A percentile compares a stretch with the other conserved stretches of the same genome.
Conservation (phyloP, 1,140 invertebrate genomes). For the Phymorhynchus buccinoides region DNA sequence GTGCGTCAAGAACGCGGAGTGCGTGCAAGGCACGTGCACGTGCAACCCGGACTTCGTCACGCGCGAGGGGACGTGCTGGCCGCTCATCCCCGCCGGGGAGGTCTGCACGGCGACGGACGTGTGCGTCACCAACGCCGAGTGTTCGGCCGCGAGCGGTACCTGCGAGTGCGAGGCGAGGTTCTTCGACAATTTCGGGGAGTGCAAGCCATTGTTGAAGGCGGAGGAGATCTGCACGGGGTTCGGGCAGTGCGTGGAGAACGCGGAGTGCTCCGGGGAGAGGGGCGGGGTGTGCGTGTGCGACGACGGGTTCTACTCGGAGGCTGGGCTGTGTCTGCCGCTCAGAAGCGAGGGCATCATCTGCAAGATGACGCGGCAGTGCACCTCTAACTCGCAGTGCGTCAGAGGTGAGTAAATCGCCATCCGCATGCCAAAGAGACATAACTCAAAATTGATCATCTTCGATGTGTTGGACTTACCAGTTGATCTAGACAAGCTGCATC, state of each 20-base stretch:
- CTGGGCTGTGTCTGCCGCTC: neutral
- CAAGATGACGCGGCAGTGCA: slow-evolving; percentile 25
- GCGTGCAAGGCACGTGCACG: slow-evolving; percentile 18
- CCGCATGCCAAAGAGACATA: too few relatives aligned
- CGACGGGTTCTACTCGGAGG: slow-evolving; percentile 16
- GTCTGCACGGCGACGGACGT: neutral
- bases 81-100: neutral
- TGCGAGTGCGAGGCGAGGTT: slow-evolving; percentile 23
- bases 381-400: slow-evolving; percentile 28
- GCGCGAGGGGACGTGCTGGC: neutral
- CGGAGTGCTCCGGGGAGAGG: slow-evolving; percentile 11
- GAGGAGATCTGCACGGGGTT: slow-evolving; percentile 32
- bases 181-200: slow-evolving; percentile 26
- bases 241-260: slow-evolving; percentile 35
- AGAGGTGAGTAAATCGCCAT: slow-evolving; percentile 12
- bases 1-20: slow-evolving; percentile 37
- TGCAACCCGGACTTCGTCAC: slow-evolving; percentile 34
- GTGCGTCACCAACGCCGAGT: slow-evolving; percentile 22
- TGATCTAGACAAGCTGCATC: too few relatives aligned
- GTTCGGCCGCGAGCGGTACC: neutral
- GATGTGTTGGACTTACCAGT: too few relatives aligned
- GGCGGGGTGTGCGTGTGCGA: slow-evolving; percentile 31
- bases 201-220: neutral
- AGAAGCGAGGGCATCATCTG: slow-evolving; percentile 2
- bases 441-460: too few relatives aligned